Evolutionary conservation across 2,888 invertebrate species (phyloP), one percentile per base, ranked within the genome.

Genomic region (Leucophenga montana): DNA sequence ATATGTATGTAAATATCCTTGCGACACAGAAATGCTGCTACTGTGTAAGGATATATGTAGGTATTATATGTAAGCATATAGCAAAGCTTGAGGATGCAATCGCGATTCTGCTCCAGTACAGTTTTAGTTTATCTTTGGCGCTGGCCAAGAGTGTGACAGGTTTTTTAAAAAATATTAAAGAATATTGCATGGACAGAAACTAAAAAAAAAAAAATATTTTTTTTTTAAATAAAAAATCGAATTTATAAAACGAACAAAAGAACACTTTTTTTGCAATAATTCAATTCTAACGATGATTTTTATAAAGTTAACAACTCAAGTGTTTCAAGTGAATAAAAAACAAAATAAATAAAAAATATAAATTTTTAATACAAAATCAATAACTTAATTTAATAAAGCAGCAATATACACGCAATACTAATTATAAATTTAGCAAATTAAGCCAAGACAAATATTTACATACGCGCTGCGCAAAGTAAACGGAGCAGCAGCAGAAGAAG

Each of bases 111-210:
- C 50, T 50, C 50, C 16, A 50, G 72, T 68, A 70, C 78, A 81
- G 83, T 81, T 83, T 82, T 77, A 81, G 84, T 82, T 84, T 78
- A 84, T 84, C 84, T 82, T 84, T 84, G 83, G 79, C 84, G 75
- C 82, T 80, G 11, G 84, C 83, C 84, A 80, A 79, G 80, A 81
- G 81, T 83, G 83, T 84, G 80, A 80, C 77, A 70, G 74, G n/a
- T 69, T 66, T 62, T 66, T 66, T 18, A 50, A 61, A 67, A 73
- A 69, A 13, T 71, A 71, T 74, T 14, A 66, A 48, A 50, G 11
- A 65, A 50, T 8, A 50, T 50, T 16, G 13, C 14, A 61, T 44
- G 59, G 70, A 64, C 74, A 61, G 69, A 31, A 78, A 78, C 72
- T 77, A 75, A 78, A 80, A 27, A 65, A 59, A 62, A 61, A 3